Percentiles rank a stretch among this genome's conserved stretches.
Evolutionary conservation across 2,113 vertebrate genomes (phyloP).

Genomic region (Alligator sinensis): DNA sequence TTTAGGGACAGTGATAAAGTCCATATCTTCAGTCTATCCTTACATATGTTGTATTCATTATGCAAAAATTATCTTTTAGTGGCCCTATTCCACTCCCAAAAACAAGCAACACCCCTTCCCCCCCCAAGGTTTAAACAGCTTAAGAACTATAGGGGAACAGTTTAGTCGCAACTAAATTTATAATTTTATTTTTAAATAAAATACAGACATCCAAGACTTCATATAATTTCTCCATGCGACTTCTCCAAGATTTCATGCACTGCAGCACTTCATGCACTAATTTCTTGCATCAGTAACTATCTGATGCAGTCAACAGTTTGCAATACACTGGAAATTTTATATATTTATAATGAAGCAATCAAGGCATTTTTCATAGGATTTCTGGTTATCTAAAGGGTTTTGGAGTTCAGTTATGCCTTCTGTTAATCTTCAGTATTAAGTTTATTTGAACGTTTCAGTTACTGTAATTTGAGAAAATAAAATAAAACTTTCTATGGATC

Average conservation of each 20-base stretch:
- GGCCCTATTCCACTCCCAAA: neutral
- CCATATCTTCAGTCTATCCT: neutral
- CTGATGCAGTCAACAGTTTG: neutral
- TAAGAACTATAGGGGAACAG: neutral
- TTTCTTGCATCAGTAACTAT: neutral
- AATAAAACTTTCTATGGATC: neutral
- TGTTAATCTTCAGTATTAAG: neutral
- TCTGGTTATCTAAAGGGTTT: constrained; percentile 16
- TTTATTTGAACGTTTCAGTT: neutral
- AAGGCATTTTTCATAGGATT: constrained; percentile 6
- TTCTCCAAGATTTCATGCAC: neutral
- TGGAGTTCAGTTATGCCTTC: neutral
- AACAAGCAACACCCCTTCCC: too few species aligned
- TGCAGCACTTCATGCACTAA: neutral
- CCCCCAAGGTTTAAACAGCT: neutral
- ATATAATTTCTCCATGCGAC: neutral
- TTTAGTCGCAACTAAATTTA: neutral
- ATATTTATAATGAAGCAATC: constrained; percentile 7
- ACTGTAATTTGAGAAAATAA: neutral
- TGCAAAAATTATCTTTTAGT: neutral
- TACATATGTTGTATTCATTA: neutral
- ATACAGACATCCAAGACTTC: too few species aligned
- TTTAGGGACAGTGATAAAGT: neutral
- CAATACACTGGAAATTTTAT: neutral
- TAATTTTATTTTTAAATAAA: neutral